Conservation (phyloP, 2,888 invertebrate species). For the Cordilura impudica region DNA sequence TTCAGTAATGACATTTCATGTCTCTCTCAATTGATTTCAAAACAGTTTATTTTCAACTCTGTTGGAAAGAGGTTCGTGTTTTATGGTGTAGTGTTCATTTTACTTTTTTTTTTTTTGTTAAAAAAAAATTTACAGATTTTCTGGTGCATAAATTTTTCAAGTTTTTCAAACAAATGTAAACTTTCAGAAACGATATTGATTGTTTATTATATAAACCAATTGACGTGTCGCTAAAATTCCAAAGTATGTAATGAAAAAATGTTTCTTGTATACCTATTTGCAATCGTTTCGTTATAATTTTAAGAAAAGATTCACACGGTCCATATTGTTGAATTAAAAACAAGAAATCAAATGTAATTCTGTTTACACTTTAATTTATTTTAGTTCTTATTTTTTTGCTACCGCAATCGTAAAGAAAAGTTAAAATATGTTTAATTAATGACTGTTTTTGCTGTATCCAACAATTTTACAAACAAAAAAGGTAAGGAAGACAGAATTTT, state of each 20-base stretch:
- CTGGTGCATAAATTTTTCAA: background rate
- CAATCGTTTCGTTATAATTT: background rate
- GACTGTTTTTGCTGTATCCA: background rate
- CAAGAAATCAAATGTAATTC: constrained; percentile 3
- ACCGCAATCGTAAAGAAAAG: constrained; percentile 11
- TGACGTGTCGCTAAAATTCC: background rate
- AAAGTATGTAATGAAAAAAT: constrained; percentile 3
- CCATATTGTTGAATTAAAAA: background rate
- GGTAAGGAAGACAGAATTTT: constrained; percentile 1
- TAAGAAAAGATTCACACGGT: background rate
- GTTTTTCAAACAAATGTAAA: too few relatives aligned
- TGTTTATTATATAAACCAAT: background rate
- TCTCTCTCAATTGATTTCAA: background rate
- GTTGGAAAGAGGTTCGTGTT: constrained; percentile 13
- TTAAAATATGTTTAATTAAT: constrained; percentile 1
- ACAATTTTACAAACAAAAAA: background rate
- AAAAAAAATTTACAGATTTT: background rate
- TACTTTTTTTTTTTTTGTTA: background rate
- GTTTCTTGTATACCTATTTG: constrained; percentile 14
- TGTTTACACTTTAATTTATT: background rate
- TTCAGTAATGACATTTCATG: constrained; percentile 7
- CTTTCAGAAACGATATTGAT: too few relatives aligned
- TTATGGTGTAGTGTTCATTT: background rate
- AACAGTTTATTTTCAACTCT: constrained; percentile 15
- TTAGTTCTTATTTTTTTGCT: background rate